Base-by-base conservation (phyloP, 2,888 invertebrate species). In the Oligia strigilis region DNA sequence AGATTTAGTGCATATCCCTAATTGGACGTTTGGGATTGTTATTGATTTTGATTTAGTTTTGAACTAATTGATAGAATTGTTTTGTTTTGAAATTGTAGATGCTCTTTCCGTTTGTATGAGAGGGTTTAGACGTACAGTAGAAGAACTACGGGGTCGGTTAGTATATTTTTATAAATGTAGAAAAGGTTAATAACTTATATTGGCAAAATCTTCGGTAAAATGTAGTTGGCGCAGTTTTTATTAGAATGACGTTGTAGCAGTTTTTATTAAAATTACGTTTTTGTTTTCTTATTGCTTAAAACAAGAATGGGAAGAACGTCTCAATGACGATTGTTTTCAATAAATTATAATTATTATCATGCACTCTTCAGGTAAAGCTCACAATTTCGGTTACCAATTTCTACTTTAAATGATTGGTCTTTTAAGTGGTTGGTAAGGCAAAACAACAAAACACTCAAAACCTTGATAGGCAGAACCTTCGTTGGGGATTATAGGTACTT, bases 1-100 rank as follows among this genome's bases (percentile, higher is more conserved):
- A 77, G 78, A 77, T 67, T 84, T 71, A 76, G 49, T 66, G 71
- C 11, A 17, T 43, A 62, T 5, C 73, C n/a, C 23, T 80, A 79
- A 86, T 81, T 88, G 77, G 78, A 36, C 52, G 8, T 23, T 60
- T 5, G 36, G 43, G 62, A 70, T 64, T 36, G 58, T 29, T 60
- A 69, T 66, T 77, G 36, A 40, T 69, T 55, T 55, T 65, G 74
- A 74, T 73, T 65, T 71, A 66, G 65, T 73, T 75, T 81, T 11
- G 23, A n/a, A 43, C 52, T 55, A 36, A 46, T 52, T 69, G 14
- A 36, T 81, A 58, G 23, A 65, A 17, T n/a, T n/a, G n/a, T 75
- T 62, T 58, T 58, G 58, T 58, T 46, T 36, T 65, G 17, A 55
- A 14, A 14, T 36, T n/a, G 11, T 11, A 23, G 5, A n/a, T 2